These are phyloP conservation scores for Coenonympha arcania DNA, from an alignment of 2,888 invertebrate species.

Conservation along the genomic window DNA sequence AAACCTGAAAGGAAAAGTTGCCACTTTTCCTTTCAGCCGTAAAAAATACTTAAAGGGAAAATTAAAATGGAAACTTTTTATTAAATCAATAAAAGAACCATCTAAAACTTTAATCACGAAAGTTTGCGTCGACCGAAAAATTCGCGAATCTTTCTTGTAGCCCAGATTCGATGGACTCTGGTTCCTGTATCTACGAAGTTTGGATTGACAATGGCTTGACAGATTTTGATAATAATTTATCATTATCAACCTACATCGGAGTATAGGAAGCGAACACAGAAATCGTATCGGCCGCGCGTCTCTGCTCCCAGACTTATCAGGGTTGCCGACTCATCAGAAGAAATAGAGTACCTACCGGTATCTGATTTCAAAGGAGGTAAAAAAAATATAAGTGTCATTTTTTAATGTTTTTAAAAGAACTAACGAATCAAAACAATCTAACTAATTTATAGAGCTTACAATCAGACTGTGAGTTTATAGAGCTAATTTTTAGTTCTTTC, in stretches of 20 bases:
- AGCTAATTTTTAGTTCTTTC: no score
- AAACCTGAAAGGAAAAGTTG: neutral
- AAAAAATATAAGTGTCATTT: no score
- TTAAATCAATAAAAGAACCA: neutral
- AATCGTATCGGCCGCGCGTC: constrained; percentile 16
- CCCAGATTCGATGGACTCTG: neutral
- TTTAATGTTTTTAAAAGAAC: no score
- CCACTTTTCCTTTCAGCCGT: no score
- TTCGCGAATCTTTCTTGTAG: constrained; percentile 6
- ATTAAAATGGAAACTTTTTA: neutral
- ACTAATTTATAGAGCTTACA: no score
- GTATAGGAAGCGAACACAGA: constrained; percentile 21
- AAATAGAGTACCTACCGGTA: no score
- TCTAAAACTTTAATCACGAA: constrained; percentile 15
- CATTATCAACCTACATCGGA: constrained; percentile 24
- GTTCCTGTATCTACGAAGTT: neutral
- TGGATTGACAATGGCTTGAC: constrained; percentile 9
- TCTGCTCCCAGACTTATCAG: constrained; percentile 15
- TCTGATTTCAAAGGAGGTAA: no score
- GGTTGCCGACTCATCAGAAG: no score
- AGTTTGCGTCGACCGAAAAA: neutral
- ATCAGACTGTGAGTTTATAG: no score
- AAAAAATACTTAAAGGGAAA: neutral
- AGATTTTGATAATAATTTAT: constrained; percentile 18
- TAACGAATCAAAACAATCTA: no score